phyloP scores from a whole-genome alignment of 1,140 invertebrate genomes.

The Riptortus pedestris region DNA sequence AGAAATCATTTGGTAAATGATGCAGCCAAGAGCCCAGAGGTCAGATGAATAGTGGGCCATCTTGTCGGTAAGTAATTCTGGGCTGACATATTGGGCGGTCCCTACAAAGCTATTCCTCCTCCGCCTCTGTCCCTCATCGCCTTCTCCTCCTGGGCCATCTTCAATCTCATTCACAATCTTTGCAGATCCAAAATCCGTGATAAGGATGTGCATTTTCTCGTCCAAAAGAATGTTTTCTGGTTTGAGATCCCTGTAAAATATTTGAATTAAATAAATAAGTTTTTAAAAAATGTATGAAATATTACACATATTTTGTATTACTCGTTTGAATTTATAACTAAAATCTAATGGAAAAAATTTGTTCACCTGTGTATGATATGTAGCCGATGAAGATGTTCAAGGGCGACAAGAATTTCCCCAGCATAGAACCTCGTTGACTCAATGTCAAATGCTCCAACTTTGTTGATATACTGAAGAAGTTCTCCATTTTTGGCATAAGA shows the following conservation, averaged over 20 bases:
- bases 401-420: constrained; percentile 80
- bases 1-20: constrained; percentile 93
- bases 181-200: constrained; percentile 95
- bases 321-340: no score
- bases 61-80: constrained; percentile 81
- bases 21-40: constrained; percentile 96
- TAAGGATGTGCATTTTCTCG: constrained; percentile 91
- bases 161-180: constrained; percentile 56
- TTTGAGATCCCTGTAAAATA: constrained; percentile 55
- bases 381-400: constrained; percentile 84
- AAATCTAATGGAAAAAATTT: no score
- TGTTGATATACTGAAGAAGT: constrained; percentile 80
- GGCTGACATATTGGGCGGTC: constrained; percentile 98
- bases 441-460: constrained; percentile 80
- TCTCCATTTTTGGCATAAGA: constrained; percentile 93
- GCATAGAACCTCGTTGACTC: constrained; percentile 86
- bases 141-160: constrained; percentile 31
- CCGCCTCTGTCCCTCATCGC: constrained; percentile 37
- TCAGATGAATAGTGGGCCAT: constrained; percentile 72
- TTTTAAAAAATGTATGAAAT: neutral
- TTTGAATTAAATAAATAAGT: no score
- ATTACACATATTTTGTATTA: no score
- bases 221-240: constrained; percentile 82
- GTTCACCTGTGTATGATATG: constrained; percentile 70
- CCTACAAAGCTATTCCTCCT: constrained; percentile 88